These are phyloP conservation scores for Apocrypta bakeri DNA, from an alignment of 1,140 invertebrate species.

Conservation along the genomic window DNA sequence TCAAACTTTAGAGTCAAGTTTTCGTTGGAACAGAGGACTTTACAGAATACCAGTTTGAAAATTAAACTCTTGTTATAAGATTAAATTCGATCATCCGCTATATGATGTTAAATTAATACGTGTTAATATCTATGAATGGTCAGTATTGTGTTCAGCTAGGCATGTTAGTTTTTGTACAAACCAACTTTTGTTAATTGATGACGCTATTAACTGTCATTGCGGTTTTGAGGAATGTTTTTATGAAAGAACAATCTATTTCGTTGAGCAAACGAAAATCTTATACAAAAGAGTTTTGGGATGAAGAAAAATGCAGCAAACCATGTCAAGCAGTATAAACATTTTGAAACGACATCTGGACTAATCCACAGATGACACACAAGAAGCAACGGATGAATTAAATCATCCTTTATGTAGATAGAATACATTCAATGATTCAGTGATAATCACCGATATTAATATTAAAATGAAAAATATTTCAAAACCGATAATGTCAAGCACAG, in stretches of 20 bases:
- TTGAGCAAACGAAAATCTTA: neutral
- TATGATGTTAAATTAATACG: neutral
- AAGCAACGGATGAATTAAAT: conserved; percentile 18
- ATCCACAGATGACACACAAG: neutral
- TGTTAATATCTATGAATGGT: conserved; percentile 26
- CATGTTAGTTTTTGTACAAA: conserved; percentile 28
- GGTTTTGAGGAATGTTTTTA: neutral
- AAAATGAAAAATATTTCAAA: neutral
- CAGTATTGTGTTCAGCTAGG: neutral
- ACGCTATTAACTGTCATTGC: neutral
- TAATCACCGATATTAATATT: neutral
- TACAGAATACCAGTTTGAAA: too few species aligned
- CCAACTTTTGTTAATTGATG: conserved; percentile 28
- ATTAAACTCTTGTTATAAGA: neutral
- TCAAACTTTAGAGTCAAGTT: neutral
- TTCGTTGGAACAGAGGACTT: neutral
- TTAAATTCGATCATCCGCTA: neutral
- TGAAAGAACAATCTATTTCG: neutral
- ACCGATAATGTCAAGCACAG: neutral
- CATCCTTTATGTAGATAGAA: neutral
- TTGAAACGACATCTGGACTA: neutral
- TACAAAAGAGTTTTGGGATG: conserved; percentile 11
- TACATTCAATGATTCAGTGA: neutral
- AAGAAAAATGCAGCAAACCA: neutral
- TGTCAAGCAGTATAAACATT: conserved; percentile 2